Percentiles rank a stretch among this genome's conserved stretches.
These are phyloP conservation scores for Saiga tatarica DNA, from an alignment of 2,113 vertebrate genomes.

Conservation along the genomic window DNA sequence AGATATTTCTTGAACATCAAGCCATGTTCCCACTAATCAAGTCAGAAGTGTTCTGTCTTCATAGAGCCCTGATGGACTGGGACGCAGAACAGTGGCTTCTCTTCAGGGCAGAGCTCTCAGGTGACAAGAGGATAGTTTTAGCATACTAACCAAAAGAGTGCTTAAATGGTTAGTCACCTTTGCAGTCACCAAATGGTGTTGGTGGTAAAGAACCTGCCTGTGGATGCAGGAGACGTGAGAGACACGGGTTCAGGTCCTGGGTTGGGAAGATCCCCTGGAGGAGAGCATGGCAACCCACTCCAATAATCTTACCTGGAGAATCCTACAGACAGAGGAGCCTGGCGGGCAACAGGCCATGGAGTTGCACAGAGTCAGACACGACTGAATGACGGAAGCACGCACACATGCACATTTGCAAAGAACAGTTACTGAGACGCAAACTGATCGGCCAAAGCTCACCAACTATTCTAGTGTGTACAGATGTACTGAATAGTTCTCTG, in stretches of 20 bases:
- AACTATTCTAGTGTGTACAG: not conserved
- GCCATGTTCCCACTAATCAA: not conserved
- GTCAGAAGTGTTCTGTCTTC: not conserved
- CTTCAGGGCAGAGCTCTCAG: not conserved
- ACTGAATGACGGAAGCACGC: fast-evolving
- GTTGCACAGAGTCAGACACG: fast-evolving
- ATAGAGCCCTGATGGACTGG: not conserved
- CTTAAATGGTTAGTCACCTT: not conserved
- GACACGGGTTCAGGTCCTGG: not conserved
- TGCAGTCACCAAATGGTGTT: not conserved
- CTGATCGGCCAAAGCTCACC: not conserved
- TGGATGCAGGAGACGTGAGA: not conserved
- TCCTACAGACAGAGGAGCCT: not conserved
- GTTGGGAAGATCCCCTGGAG: not conserved
- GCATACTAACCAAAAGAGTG: not conserved
- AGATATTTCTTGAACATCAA: not conserved
- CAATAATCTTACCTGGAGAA: not conserved
- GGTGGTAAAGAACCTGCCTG: not conserved
- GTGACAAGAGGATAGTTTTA: not conserved
- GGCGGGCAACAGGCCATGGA: not conserved
- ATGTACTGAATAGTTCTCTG: not conserved
- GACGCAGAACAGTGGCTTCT: not conserved
- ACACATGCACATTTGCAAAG: not conserved
- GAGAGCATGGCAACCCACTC: not conserved
- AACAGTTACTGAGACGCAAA: not conserved